These are phyloP conservation scores for Harlomillsia oculata DNA, from an alignment of 1,140 invertebrate genomes.

Conservation along the genomic window DNA sequence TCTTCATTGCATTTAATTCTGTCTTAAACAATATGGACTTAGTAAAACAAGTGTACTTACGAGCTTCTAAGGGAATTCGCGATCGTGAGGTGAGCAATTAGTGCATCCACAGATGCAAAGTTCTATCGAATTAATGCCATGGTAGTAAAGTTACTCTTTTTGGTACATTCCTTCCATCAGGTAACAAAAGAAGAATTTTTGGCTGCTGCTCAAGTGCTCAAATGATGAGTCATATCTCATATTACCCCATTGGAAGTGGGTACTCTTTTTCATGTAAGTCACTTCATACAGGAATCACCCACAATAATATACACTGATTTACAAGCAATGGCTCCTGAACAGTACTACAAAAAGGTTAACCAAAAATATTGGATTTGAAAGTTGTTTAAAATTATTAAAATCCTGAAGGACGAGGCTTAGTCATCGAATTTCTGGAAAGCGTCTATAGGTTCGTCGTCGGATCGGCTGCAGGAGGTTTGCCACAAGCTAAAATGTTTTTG, in stretches of 20 bases:
- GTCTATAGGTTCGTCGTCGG: conserved; percentile 21
- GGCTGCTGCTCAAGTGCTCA: no score
- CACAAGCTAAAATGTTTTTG: no score
- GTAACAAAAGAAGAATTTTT: no score
- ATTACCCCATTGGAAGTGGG: conserved; percentile 19
- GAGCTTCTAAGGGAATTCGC: conserved; percentile 10
- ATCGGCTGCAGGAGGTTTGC: conserved; percentile 13
- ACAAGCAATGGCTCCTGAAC: conserved; percentile 63
- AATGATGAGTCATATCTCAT: conserved; percentile 22
- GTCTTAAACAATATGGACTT: conserved; percentile 18
- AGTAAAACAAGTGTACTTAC: conserved; percentile 23
- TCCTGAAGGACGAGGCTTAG: conserved; percentile 12
- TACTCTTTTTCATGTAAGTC: conserved; percentile 16
- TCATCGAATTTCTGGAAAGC: conserved; percentile 24
- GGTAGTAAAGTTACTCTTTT: no score
- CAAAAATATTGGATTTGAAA: conserved; percentile 19
- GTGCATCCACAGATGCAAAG: no score
- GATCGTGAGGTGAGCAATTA: conserved; percentile 3
- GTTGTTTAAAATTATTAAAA: conserved; percentile 16
- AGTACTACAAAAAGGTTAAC: conserved; percentile 21
- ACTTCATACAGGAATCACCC: conserved; percentile 13
- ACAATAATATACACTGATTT: conserved; percentile 82
- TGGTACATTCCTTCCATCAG: no score
- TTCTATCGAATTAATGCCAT: no score
- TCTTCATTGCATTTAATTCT: conserved; percentile 22